Evolutionary conservation across 1,140 invertebrate genomes (phyloP).

Genomic region (Meloidogyne hapla): DNA sequence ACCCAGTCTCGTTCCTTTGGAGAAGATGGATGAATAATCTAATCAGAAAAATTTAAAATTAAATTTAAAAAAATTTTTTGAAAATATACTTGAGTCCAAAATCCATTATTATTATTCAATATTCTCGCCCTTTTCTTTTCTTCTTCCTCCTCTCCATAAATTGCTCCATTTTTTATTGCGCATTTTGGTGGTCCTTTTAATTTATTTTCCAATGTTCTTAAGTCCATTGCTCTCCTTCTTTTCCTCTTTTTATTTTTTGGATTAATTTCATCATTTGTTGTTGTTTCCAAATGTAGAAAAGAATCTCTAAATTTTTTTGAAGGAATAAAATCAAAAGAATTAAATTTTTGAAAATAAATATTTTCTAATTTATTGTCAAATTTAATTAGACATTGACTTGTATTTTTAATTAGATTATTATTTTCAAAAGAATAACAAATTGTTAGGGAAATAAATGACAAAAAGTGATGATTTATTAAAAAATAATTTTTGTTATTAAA

Average conservation of each 20-base stretch:
- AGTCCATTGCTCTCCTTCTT: slow-evolving; percentile 22
- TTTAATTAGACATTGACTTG: too few species aligned
- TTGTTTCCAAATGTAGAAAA: background rate
- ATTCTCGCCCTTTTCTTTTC: background rate
- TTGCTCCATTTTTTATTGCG: slow-evolving; percentile 8
- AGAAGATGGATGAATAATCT: slow-evolving; percentile 54
- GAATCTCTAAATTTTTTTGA: background rate
- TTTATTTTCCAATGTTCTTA: slow-evolving; percentile 7
- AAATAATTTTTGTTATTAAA: too few species aligned
- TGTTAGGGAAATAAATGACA: too few species aligned
- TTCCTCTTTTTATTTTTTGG: background rate
- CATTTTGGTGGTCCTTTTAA: background rate
- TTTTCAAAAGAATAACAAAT: too few species aligned
- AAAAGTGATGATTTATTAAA: too few species aligned
- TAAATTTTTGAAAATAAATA: too few species aligned
- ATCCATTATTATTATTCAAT: background rate
- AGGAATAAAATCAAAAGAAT: background rate
- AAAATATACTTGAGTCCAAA: background rate
- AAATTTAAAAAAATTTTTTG: background rate
- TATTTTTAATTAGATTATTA: too few species aligned
- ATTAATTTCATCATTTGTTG: background rate
- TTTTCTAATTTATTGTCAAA: too few species aligned
- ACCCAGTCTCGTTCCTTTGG: slow-evolving; percentile 61
- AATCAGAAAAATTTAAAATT: too few species aligned
- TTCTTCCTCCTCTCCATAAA: background rate